Base-by-base conservation (phyloP, 2,888 invertebrate species). In the Strigamia maritima region DNA sequence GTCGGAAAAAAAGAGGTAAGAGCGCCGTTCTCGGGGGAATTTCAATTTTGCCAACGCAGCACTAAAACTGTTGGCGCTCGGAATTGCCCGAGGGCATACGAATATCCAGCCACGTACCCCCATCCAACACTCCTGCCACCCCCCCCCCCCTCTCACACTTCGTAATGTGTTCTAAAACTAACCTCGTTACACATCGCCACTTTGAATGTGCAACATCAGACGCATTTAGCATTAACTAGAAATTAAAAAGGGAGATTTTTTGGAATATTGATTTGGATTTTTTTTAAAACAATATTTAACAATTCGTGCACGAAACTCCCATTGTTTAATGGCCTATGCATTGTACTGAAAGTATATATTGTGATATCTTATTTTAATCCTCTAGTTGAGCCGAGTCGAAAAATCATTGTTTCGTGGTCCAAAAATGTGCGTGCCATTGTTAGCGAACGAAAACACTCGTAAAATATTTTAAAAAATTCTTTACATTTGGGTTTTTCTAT, bases 61-160 rank as follows among this genome's bases (percentile, higher is more conserved):
- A 60, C 60, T 60, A 60, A 60, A 60, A 60, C 60, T 60, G 60
- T 60, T 60, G 60, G 60, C 60, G 60, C 60, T n/a, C 60, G 60
- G 60, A 60, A 60, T 60, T 60, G 60, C 22, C 60, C 24, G 60
- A 60, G 60, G 60, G 60, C 60, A 60, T 60, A 60, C 60, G 60
- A 60, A 60, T 60, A 60, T 60, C 60, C 60, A 44, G 40, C 60
- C 60, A 19, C 19, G 60, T 60, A 8, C n/a, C 60, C 24, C 7
- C 60, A 10, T n/a, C n/a, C 60, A 14, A 44, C 12, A 6, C 40
- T 2, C 2, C 40, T 10, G 2, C 2, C 40, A 44, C 40, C 2
- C 12, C 40, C 40, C 6, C 40, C 6, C 38, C 38, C 6, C 40
- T 1, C 40, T 1, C 40, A 10, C 40, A 44, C 40, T 44, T 44